Percentiles rank a stretch among this genome's conserved stretches.
phyloP scores from a whole-genome alignment of 2,888 invertebrate species.

The Apodemia hepburni region DNA sequence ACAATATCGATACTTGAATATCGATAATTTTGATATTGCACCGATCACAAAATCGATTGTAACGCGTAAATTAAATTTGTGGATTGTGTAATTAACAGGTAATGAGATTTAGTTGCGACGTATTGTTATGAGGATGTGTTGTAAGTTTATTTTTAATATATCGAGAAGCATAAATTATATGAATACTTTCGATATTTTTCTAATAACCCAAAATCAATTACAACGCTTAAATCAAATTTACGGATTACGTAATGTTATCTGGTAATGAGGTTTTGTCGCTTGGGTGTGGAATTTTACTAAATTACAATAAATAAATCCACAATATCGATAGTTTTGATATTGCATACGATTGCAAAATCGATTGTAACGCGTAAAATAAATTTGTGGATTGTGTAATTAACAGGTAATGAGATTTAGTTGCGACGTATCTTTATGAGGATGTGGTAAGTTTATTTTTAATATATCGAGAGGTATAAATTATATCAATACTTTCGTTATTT shows the following conservation, averaged over 20 bases:
- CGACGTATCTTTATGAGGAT: too few relatives aligned
- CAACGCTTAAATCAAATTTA: conserved; percentile 48
- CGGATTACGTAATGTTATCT: conserved; percentile 50
- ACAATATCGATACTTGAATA: not conserved
- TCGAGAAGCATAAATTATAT: too few relatives aligned
- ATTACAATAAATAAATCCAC: not conserved
- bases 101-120: conserved; percentile 37
- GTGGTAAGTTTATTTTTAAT: too few relatives aligned
- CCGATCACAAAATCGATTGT: conserved; percentile 63
- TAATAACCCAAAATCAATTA: too few relatives aligned
- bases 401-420: too few relatives aligned
- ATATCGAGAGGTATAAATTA: too few relatives aligned
- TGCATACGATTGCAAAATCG: too few relatives aligned
- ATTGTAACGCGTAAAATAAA: too few relatives aligned
- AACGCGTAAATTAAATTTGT: conserved; percentile 51
- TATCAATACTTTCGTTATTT: not conserved
- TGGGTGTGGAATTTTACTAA: not conserved
- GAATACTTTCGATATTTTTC: too few relatives aligned
- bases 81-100: conserved; percentile 51
- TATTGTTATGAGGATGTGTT: not conserved
- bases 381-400: too few relatives aligned
- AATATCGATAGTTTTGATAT: too few relatives aligned
- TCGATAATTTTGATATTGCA: conserved; percentile 21
- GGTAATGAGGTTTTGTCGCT: conserved; percentile 41
- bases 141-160: too few relatives aligned